phyloP scores from a whole-genome alignment of 2,113 vertebrate genomes.

The Vombatus ursinus region DNA sequence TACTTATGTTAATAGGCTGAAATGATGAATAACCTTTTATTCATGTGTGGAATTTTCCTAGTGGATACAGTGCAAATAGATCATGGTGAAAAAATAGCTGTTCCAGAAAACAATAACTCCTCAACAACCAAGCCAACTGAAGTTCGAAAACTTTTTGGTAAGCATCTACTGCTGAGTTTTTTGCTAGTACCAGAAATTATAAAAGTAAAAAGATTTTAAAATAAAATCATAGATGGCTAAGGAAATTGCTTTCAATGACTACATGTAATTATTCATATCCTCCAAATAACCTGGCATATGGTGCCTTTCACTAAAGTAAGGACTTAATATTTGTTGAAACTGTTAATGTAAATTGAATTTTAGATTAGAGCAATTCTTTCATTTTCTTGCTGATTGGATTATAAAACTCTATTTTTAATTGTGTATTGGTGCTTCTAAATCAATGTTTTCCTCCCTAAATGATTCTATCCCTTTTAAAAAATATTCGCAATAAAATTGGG shows the following conservation, averaged over 20 bases:
- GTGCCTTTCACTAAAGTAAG: not conserved
- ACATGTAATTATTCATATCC: not conserved
- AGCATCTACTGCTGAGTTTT: slow-evolving; percentile 56
- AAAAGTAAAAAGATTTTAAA: not conserved
- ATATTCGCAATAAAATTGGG: not conserved
- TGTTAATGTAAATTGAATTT: not conserved
- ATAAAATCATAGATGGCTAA: not conserved
- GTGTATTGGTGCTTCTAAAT: not conserved
- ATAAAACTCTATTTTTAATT: not conserved
- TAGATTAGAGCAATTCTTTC: slow-evolving; percentile 5
- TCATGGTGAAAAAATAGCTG: not conserved
- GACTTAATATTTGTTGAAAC: not conserved
- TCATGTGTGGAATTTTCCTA: slow-evolving; percentile 22
- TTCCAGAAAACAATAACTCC: slow-evolving; percentile 40
- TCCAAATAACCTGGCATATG: not conserved
- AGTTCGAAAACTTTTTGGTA: slow-evolving; percentile 65
- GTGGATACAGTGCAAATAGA: slow-evolving; percentile 44
- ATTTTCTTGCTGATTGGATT: not conserved
- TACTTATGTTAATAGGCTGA: not conserved
- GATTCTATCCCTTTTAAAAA: not conserved
- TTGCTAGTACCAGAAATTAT: not conserved
- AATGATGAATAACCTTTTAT: not conserved
- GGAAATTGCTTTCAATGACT: not conserved
- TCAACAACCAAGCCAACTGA: slow-evolving; percentile 26
- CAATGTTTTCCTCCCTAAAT: not conserved